These are phyloP conservation scores for Lutraria rhynchaena DNA, from an alignment of 1,140 invertebrate species.

Conservation along the genomic window DNA sequence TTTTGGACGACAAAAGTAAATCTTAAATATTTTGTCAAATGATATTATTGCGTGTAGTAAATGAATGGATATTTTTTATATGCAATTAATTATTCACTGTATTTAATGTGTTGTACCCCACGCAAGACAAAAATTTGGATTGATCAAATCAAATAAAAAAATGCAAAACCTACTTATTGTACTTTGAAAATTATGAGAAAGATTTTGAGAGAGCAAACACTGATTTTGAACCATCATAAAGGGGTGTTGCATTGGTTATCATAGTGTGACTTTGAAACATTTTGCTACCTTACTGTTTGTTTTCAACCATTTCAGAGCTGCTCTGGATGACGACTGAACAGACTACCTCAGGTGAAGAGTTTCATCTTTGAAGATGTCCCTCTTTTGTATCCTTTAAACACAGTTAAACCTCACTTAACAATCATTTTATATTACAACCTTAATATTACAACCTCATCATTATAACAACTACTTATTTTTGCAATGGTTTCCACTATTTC, in stretches of 20 bases:
- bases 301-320: conserved; percentile 86
- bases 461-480: neutral
- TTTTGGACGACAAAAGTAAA: no score
- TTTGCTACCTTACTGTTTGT: neutral
- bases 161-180: neutral
- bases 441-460: neutral
- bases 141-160: neutral
- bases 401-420: neutral
- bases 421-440: neutral
- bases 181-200: neutral
- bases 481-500: neutral
- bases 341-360: conserved; percentile 88
- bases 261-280: neutral
- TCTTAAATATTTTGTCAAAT: no score
- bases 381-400: conserved; percentile 85
- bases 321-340: conserved; percentile 89
- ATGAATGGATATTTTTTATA: no score
- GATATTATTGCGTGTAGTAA: no score
- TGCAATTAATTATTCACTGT: no score
- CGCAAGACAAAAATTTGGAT: no score
- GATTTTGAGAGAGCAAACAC: neutral
- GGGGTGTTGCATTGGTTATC: no score
- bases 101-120: no score
- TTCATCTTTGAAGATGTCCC: conserved; percentile 90
- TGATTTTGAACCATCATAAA: no score